Evolutionary conservation across 2,797 vertebrate species (phyloP).

Genomic region (Potorous gilbertii): DNA sequence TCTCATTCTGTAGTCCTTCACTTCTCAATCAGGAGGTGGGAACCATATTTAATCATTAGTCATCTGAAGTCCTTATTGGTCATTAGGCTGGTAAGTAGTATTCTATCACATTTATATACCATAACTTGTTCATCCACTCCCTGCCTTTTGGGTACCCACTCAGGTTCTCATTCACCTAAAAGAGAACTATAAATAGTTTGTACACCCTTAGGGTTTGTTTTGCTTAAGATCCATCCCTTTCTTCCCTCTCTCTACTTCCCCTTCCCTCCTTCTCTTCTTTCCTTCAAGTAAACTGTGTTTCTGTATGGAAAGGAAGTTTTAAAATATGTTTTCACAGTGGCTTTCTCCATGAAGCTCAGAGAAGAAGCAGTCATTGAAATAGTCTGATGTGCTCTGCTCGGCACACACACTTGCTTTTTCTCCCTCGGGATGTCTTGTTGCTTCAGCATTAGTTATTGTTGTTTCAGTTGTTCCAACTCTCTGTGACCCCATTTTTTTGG

Average conservation of each 20-base stretch:
- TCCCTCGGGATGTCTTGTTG: background rate
- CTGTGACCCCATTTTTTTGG: background rate
- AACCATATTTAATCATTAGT: background rate
- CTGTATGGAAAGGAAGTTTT: background rate
- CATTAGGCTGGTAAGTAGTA: background rate
- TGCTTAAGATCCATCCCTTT: background rate
- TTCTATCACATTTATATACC: background rate
- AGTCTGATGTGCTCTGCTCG: background rate
- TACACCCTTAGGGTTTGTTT: background rate
- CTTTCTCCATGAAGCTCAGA: background rate
- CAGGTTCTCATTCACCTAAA: background rate
- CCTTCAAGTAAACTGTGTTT: background rate
- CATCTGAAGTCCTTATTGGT: background rate
- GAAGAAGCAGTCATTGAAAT: background rate
- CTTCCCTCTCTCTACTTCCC: background rate
- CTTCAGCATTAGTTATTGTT: background rate
- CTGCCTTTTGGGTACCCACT: background rate
- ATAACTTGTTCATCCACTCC: background rate
- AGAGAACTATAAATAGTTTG: background rate
- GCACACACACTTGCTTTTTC: background rate
- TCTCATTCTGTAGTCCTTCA: background rate
- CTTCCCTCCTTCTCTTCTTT: background rate
- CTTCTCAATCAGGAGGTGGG: background rate
- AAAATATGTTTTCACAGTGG: background rate
- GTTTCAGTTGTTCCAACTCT: background rate